Evolutionary conservation across 2,797 vertebrate genomes (phyloP).

Genomic region (Morus bassanus): DNA sequence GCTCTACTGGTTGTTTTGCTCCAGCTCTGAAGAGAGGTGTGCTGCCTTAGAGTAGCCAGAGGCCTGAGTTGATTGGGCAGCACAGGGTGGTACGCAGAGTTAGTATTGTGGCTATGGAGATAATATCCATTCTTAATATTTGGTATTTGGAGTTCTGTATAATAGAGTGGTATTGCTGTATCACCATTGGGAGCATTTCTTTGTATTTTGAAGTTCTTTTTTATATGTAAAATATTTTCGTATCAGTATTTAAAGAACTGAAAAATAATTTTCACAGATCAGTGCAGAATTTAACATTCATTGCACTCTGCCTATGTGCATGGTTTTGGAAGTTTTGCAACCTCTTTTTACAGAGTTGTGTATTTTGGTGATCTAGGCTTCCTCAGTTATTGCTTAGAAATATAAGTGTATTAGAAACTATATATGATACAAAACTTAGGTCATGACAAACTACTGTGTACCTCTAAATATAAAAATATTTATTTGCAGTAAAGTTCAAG

Average conservation of each 20-base stretch:
- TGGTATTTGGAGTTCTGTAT: neutral
- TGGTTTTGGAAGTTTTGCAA: constrained; percentile 38
- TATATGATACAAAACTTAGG: neutral
- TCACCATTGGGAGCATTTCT: neutral
- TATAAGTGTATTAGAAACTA: neutral
- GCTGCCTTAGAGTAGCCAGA: neutral
- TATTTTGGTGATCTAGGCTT: neutral
- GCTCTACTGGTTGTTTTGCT: neutral
- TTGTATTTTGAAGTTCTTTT: neutral
- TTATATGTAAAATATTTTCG: neutral
- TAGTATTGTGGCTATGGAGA: neutral
- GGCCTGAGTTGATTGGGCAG: neutral
- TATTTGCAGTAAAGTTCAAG: neutral
- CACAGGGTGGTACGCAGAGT: neutral
- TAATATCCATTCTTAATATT: neutral
- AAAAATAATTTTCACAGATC: constrained; percentile 10
- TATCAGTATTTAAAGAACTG: neutral
- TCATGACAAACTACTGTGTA: neutral
- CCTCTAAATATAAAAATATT: neutral
- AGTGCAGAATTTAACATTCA: constrained; percentile 14
- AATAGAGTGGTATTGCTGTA: neutral
- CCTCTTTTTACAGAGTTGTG: constrained; percentile 24
- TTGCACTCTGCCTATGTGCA: constrained; percentile 37
- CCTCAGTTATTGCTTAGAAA: neutral
- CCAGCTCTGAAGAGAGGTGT: neutral